These are phyloP conservation scores for Mormyrus hasselquistii DNA, from an alignment of 2,797 vertebrate species.

Conservation along the genomic window DNA sequence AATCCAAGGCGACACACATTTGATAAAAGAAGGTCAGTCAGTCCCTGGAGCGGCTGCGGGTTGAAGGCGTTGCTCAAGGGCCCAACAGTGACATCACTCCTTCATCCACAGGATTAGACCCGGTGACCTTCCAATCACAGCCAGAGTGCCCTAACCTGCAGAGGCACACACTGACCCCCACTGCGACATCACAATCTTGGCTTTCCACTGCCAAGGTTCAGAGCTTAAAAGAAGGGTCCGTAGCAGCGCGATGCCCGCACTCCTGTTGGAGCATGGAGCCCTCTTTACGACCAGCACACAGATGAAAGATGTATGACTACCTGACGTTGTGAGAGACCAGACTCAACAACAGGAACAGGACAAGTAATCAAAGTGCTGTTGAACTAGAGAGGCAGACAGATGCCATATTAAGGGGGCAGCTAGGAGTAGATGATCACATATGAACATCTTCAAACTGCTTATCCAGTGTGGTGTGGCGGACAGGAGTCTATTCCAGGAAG, in stretches of 20 bases:
- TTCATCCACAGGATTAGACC: neutral
- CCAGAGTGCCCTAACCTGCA: neutral
- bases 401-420: neutral
- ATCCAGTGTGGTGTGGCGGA: neutral
- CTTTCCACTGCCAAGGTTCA: neutral
- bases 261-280: neutral
- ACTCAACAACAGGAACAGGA: neutral
- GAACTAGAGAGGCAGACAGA: neutral
- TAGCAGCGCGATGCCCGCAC: neutral
- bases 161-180: neutral
- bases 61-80: neutral
- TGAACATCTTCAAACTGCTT: neutral
- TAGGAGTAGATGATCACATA: neutral
- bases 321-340: neutral
- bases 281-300: neutral
- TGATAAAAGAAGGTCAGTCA: neutral
- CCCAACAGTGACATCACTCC: neutral
- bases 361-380: neutral
- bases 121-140: neutral
- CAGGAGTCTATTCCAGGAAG: neutral
- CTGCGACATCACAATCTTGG: neutral
- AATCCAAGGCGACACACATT: neutral
- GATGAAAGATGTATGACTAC: neutral
- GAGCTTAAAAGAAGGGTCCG: neutral
- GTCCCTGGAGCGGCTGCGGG: neutral